Base-by-base conservation (phyloP, 2,888 invertebrate species). In the Biston stratarius region DNA sequence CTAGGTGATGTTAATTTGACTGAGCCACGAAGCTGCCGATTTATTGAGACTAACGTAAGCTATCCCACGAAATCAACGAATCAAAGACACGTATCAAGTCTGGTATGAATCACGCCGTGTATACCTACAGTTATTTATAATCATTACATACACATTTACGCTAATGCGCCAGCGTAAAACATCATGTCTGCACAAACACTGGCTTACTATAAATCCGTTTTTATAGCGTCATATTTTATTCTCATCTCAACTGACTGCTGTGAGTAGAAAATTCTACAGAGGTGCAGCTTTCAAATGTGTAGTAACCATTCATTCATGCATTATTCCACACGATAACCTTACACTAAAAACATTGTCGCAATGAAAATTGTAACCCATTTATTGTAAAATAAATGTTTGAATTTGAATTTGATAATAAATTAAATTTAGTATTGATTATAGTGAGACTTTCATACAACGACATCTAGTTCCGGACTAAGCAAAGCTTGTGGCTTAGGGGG, bases 161-260 rank as follows among this genome's bases (percentile, higher is more conserved):
- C 72, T 72, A 68, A 72, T 74, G 69, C 59, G 47, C 34, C 14
- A 61, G 59, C 67, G 73, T 70, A 71, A 53, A 73, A 73, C 71
- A 73, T 70, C 59, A 60, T 63, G 73, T 65, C 48, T 53, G 47
- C 44, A 52, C 40, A 60, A 38, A 61, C 69, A 48, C 53, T 61
- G 69, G 69, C 69, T 68, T 53, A 67, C 65, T 14, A 71, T 73
- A 74, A 74, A 73, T 74, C 65, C 59, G 56, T 71, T 71, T 74
- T 74, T 71, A 74, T 71, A 58, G 68, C 65, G 38, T 42, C 60
- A 51, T 68, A 64, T 63, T 56, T 68, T 53, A 63, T 40, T 61
- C 56, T 14, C 42, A 60, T 56, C 56, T 56, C 67, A 63, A 7
- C 10, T 59, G 44, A 51, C 60, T 64, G 64, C 60, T 51, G 56